Conservation (phyloP, 2,888 invertebrate genomes). For the Sympetrum striolatum region DNA sequence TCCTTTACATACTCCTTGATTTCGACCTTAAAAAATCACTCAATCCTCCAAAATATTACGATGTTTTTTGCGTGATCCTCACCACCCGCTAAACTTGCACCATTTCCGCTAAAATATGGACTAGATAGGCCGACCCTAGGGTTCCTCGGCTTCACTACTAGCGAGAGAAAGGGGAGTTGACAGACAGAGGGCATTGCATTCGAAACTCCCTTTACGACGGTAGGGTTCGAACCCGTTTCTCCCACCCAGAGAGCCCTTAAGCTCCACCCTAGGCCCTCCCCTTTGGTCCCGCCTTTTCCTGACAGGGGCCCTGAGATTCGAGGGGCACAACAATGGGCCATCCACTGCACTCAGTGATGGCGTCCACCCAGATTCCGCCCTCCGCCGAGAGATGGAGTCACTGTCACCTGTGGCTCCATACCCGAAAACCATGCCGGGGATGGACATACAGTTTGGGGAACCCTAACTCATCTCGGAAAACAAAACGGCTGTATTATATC, state of each 20-base stretch:
- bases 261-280: not conserved
- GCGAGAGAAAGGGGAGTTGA: not conserved
- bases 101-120: too few relatives aligned
- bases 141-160: too few relatives aligned
- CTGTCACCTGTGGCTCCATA: not conserved
- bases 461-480: not conserved
- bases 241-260: not conserved
- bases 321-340: not conserved
- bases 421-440: not conserved
- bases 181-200: not conserved
- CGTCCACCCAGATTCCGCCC: not conserved
- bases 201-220: not conserved
- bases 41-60: too few relatives aligned
- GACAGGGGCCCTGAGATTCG: not conserved
- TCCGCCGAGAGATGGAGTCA: conserved; percentile 13
- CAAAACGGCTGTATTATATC: not conserved
- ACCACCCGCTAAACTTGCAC: too few relatives aligned
- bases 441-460: not conserved
- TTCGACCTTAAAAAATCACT: too few relatives aligned
- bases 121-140: too few relatives aligned
- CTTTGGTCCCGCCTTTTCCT: not conserved
- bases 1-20: too few relatives aligned
- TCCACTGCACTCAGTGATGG: not conserved
- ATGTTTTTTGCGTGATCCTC: too few relatives aligned
- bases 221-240: not conserved